These are phyloP conservation scores for Novumbra hubbsi DNA, from an alignment of 2,797 vertebrate genomes.

Conservation along the genomic window DNA sequence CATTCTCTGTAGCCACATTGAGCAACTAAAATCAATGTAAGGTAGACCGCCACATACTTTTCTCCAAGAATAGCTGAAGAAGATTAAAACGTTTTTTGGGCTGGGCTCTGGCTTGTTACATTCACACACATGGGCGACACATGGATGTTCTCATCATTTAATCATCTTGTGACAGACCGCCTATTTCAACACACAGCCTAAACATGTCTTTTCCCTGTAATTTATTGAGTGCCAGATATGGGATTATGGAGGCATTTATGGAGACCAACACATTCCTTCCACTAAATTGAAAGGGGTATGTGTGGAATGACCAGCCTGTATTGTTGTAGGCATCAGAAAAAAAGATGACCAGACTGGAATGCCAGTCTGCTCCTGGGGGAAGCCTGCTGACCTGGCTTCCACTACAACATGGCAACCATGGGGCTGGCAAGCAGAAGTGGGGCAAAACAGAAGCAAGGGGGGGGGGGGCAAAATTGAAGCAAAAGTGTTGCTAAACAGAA, in stretches of 20 bases:
- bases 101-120: neutral
- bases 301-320: conserved; percentile 20
- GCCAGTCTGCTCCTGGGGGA: conserved; percentile 7
- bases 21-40: neutral
- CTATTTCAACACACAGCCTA: neutral
- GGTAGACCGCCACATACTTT: neutral
- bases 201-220: conserved; percentile 11
- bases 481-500: neutral
- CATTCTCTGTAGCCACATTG: neutral
- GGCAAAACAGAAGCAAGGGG: no score
- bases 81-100: neutral
- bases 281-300: conserved; percentile 25
- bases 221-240: conserved; percentile 18
- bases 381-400: conserved; percentile 15
- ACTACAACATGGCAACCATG: neutral
- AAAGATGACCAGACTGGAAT: conserved; percentile 21
- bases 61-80: neutral
- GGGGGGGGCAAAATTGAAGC: no score
- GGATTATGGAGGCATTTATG: conserved; percentile 29
- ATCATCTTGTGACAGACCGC: neutral
- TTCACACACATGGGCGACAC: neutral
- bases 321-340: conserved; percentile 21
- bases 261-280: conserved; percentile 30
- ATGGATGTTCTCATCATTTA: neutral
- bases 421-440: neutral